Conservation (phyloP, 2,113 vertebrate genomes). For the Chauna torquata region DNA sequence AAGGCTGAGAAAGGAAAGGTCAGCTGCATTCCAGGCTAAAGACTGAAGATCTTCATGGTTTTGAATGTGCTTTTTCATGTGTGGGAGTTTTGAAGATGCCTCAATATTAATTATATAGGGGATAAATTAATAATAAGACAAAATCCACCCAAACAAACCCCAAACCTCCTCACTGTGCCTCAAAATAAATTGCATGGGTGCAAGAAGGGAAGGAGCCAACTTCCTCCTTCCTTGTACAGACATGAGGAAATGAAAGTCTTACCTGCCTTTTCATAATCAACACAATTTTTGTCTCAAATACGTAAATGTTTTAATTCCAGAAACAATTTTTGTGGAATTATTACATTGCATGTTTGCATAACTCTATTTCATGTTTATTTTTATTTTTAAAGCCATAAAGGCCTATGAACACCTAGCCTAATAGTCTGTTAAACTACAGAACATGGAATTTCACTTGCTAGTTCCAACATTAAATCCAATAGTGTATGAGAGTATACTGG, state of each 20-base stretch:
- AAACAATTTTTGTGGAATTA: not conserved
- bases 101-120: not conserved
- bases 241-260: not conserved
- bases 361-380: not conserved
- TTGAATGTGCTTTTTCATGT: not conserved
- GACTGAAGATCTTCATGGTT: not conserved
- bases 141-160: not conserved
- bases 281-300: not conserved
- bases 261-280: not conserved
- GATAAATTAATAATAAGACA: not conserved
- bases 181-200: not conserved
- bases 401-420: not conserved
- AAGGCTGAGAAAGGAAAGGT: not conserved
- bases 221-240: not conserved
- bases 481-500: not conserved
- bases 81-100: not conserved
- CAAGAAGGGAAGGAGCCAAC: not conserved
- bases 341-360: not conserved
- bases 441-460: not conserved
- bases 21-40: slow-evolving; percentile 14
- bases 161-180: not conserved
- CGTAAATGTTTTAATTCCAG: not conserved
- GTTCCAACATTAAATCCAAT: not conserved
- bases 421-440: not conserved
- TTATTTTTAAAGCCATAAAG: slow-evolving; percentile 5